Base-by-base conservation (phyloP, 2,113 vertebrate species). In the Toxotes chatareus region DNA sequence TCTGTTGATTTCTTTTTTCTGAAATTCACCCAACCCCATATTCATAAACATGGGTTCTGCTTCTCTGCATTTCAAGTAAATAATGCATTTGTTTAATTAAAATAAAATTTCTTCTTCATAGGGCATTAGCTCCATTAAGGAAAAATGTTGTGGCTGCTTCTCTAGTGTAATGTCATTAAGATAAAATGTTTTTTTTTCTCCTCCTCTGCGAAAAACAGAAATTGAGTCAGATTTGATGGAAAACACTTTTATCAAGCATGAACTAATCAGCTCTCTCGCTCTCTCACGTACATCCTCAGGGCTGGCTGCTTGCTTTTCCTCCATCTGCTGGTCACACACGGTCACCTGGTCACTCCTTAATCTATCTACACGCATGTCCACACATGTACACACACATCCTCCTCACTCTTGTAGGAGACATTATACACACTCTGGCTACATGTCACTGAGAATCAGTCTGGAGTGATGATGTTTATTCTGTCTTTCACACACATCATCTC, bases 401-500 rank as follows among this genome's bases (percentile, higher is more conserved):
- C 53, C 10, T 40, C 12, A 56, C n/a, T 71, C 36, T 34, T 4
- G 49, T 14, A 34, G 13, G 70, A 67, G 11, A 49, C 12, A 76
- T 75, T 13, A 81, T 73, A 46, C 63, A 73, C 79, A 63, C 47
- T 34, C 17, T 17, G 42, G 49, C 44, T 61, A 9, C n/a, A 21
- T 69, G 68, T 71, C 77, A 78, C 21, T 16, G 77, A 71, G 53
- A 59, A 17, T 32, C 49, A 44, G 49, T 61, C 16, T 13, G n/a
- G 68, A 86, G 68, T 46, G 68, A 83, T 77, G 66, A 49, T 83
- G 77, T 78, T 84, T 78, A 78, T 67, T 60, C 38, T 57, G 63
- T 77, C 38, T 31, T 23, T 61, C 84, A 40, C 63, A 66, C 83
- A 61, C 62, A 38, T 81, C 61, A 61, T 61, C 72, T 61, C 46